Conservation (phyloP, 2,113 vertebrate species). For the Verasper variegatus region DNA sequence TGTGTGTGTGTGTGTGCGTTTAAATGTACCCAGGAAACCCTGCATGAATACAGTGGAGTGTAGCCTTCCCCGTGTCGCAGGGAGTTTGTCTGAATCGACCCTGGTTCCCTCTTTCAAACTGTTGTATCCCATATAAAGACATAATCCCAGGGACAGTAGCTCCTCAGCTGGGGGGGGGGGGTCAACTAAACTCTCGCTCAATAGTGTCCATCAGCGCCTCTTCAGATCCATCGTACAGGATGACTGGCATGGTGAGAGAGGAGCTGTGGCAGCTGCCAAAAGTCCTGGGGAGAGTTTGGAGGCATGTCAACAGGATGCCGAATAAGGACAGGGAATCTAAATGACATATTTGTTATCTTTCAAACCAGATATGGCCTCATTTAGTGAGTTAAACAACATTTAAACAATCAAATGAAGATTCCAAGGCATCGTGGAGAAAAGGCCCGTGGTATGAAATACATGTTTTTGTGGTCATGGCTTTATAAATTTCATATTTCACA, state of each 20-base stretch:
- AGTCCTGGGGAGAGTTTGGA: conserved; percentile 55
- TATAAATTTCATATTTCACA: not conserved
- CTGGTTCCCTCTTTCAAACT: conserved; percentile 23
- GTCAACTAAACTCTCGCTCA: conserved; percentile 81
- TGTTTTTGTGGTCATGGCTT: not conserved
- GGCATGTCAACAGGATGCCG: not conserved
- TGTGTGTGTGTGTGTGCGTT: no score
- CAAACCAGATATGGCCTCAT: not conserved
- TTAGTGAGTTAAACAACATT: not conserved
- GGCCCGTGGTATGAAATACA: not conserved
- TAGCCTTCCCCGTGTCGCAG: conserved; percentile 28
- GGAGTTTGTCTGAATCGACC: conserved; percentile 46
- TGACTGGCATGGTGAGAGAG: conserved; percentile 59
- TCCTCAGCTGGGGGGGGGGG: conserved; percentile 7
- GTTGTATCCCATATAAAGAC: not conserved
- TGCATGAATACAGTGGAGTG: conserved; percentile 3
- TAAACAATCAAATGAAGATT: not conserved
- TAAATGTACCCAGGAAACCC: conserved; percentile 2
- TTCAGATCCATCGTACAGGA: conserved; percentile 80
- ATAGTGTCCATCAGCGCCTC: conserved; percentile 86
- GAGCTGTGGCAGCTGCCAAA: conserved; percentile 54
- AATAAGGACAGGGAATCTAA: not conserved
- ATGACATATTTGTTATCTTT: not conserved
- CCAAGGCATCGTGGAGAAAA: not conserved
- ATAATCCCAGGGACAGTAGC: not conserved